These are phyloP conservation scores for Gadus chalcogrammus DNA, from an alignment of 2,113 vertebrate genomes.

Conservation along the genomic window DNA sequence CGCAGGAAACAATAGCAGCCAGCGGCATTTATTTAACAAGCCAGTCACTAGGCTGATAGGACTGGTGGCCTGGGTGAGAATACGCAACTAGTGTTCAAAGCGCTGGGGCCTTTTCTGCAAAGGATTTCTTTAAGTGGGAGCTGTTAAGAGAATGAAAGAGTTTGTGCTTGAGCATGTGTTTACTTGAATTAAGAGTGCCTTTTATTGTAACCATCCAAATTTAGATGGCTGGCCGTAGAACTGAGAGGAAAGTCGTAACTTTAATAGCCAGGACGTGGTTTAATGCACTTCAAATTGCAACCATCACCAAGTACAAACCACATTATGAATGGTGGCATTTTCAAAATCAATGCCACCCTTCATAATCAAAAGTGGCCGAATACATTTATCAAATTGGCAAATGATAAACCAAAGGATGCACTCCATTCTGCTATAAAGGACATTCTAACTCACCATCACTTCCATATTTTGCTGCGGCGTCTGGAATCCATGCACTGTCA, in stretches of 20 bases:
- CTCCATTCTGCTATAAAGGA: background rate
- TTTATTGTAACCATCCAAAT: conserved; percentile 31
- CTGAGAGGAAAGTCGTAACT: conserved; percentile 33
- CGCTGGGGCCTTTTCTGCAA: conserved; percentile 25
- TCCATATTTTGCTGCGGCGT: conserved; percentile 89
- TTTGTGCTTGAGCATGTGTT: background rate
- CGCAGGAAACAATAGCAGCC: background rate
- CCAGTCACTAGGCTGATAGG: background rate
- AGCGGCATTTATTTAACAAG: background rate
- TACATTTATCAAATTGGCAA: conserved; percentile 16
- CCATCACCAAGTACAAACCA: conserved; percentile 6
- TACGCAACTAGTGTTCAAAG: conserved; percentile 23
- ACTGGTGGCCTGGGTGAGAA: background rate
- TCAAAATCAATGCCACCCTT: conserved; percentile 10
- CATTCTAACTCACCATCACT: conserved; percentile 85
- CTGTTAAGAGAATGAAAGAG: conserved; percentile 1
- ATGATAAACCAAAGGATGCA: conserved; percentile 14
- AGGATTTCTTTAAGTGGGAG: conserved; percentile 46
- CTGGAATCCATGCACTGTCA: conserved; percentile 94
- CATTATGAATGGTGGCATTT: conserved; percentile 35
- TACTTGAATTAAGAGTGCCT: conserved; percentile 44
- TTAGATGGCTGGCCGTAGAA: conserved; percentile 16
- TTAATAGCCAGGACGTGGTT: conserved; percentile 48
- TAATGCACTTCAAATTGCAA: conserved; percentile 45
- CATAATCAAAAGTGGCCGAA: conserved; percentile 23